Percentiles rank a stretch among this genome's conserved stretches.
Evolutionary conservation across 2,888 invertebrate species (phyloP).

Genomic region (Eupsilia transversa): DNA sequence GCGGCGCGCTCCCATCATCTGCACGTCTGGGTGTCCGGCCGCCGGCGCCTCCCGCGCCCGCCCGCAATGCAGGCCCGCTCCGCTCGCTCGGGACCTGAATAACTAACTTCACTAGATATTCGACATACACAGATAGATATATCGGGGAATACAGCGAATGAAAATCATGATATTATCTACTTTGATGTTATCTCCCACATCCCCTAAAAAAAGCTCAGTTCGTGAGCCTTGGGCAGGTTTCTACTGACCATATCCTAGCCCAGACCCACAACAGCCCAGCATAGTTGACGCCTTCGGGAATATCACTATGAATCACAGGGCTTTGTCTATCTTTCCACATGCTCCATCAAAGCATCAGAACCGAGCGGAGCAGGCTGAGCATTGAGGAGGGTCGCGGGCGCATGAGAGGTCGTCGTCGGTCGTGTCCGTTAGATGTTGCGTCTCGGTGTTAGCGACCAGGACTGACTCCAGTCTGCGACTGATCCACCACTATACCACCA

Average conservation of each 20-base stretch:
- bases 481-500: constrained; percentile 73
- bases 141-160: background rate
- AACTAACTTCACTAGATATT: background rate
- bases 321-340: background rate
- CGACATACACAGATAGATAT: background rate
- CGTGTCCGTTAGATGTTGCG: constrained; percentile 89
- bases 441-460: constrained; percentile 87
- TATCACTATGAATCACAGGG: background rate
- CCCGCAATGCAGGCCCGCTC: constrained; percentile 66
- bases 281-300: background rate
- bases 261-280: background rate
- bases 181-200: background rate
- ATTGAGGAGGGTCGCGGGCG: constrained; percentile 75
- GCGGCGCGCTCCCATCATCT: constrained; percentile 87
- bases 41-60: constrained; percentile 70
- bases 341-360: background rate
- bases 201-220: background rate
- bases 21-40: constrained; percentile 85
- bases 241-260: background rate
- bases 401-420: constrained; percentile 80
- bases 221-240: background rate
- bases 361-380: constrained; percentile 62
- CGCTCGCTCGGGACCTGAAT: constrained; percentile 26
- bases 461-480: constrained; percentile 82
- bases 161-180: background rate